These are phyloP conservation scores for Chelonus insularis DNA, from an alignment of 1,140 invertebrate species.

Conservation along the genomic window DNA sequence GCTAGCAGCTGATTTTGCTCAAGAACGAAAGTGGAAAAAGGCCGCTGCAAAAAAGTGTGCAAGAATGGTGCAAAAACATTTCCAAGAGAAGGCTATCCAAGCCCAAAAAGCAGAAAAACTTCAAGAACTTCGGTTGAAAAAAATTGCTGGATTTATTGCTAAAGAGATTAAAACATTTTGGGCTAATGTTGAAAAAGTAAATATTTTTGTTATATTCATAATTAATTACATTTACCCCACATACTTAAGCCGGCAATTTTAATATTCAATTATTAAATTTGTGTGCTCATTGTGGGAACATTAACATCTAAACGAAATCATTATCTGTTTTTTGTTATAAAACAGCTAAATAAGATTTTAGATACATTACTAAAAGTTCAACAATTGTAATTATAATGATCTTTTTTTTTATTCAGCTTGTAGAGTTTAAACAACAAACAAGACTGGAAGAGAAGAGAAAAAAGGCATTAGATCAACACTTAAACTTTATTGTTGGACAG, in stretches of 20 bases:
- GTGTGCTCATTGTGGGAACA: conserved; percentile 62
- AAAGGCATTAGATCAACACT: conserved; percentile 93
- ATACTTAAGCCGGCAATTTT: conserved; percentile 58
- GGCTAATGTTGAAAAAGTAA: conserved; percentile 92
- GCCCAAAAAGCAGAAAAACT: conserved; percentile 90
- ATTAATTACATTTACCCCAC: conserved; percentile 57
- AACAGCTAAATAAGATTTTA: conserved; percentile 37
- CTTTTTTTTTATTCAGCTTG: conserved; percentile 65
- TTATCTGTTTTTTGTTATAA: conserved; percentile 32
- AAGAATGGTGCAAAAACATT: conserved; percentile 93
- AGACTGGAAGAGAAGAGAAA: conserved; percentile 93
- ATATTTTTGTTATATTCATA: too few relatives aligned
- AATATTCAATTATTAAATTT: conserved; percentile 44
- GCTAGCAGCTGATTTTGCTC: conserved; percentile 95
- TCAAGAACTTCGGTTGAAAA: conserved; percentile 81
- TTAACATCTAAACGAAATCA: conserved; percentile 36
- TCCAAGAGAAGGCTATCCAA: conserved; percentile 89
- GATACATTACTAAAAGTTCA: conserved; percentile 40
- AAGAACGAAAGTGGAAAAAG: conserved; percentile 98
- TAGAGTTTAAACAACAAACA: conserved; percentile 92
- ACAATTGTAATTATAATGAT: conserved; percentile 16
- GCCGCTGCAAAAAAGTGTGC: conserved; percentile 90
- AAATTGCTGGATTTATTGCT: conserved; percentile 86
- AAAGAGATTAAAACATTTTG: conserved; percentile 96
- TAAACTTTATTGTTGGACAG: conserved; percentile 98